Conservation (phyloP, 1,140 invertebrate genomes). For the Atta cephalotes region DNA sequence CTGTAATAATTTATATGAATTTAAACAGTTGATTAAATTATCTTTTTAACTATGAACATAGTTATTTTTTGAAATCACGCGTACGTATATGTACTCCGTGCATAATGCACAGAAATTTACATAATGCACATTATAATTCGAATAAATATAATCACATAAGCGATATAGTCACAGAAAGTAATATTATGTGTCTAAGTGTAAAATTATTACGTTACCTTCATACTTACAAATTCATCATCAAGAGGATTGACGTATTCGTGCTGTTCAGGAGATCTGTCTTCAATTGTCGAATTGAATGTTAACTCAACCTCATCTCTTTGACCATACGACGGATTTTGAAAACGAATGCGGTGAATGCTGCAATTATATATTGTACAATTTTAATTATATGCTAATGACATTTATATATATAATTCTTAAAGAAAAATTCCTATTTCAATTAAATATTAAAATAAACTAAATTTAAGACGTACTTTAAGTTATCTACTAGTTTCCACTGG, state of each 20-base stretch:
- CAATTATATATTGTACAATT: neutral
- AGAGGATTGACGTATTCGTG: conserved; percentile 84
- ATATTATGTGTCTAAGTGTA: neutral
- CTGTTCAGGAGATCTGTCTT: conserved; percentile 80
- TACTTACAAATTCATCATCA: conserved; percentile 37
- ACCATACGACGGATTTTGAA: conserved; percentile 82
- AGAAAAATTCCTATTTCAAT: neutral
- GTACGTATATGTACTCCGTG: no score
- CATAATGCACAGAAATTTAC: neutral
- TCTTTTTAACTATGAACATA: neutral
- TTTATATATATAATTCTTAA: conserved; percentile 1
- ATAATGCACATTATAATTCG: neutral
- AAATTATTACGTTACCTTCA: conserved; percentile 51
- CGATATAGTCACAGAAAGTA: neutral
- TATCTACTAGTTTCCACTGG: conserved; percentile 65
- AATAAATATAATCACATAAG: neutral
- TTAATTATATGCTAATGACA: neutral
- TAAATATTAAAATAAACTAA: neutral
- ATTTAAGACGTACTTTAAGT: conserved; percentile 73
- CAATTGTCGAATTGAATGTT: conserved; percentile 52
- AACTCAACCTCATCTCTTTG: conserved; percentile 58
- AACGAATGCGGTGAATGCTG: conserved; percentile 79
- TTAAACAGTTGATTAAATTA: neutral
- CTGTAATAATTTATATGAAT: neutral
- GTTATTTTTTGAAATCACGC: no score